These are phyloP conservation scores for Anhinga anhinga DNA, from an alignment of 2,113 vertebrate species.

Conservation along the genomic window DNA sequence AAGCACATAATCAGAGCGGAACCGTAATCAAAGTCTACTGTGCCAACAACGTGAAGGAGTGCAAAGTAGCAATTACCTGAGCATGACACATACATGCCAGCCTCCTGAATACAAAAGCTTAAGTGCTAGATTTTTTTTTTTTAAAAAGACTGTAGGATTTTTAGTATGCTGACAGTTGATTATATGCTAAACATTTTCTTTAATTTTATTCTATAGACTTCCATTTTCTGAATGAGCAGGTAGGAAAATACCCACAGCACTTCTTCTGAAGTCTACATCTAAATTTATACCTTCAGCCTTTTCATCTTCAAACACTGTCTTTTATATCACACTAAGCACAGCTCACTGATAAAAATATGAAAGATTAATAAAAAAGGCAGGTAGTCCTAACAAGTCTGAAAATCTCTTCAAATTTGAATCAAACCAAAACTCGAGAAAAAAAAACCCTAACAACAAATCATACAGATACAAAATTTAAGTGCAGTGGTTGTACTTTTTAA, in stretches of 20 bases:
- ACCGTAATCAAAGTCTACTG: background rate
- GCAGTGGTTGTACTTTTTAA: background rate
- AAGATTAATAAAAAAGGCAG: background rate
- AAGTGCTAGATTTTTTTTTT: background rate
- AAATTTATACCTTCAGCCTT: background rate
- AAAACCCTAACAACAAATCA: background rate
- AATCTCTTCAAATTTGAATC: background rate
- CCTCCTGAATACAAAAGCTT: background rate
- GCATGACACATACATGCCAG: background rate
- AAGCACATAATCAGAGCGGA: background rate
- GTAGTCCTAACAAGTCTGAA: background rate
- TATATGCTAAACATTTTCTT: background rate
- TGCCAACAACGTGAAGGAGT: background rate
- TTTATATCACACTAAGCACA: background rate
- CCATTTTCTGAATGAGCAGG: background rate
- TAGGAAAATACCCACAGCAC: background rate
- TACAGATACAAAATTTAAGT: background rate
- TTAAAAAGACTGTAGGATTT: background rate
- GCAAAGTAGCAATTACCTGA: background rate
- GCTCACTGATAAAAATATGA: background rate
- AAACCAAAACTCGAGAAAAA: background rate
- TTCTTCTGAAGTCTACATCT: background rate
- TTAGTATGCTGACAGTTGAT: background rate
- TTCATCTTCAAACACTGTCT: background rate
- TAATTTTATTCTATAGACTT: background rate